phyloP scores from a whole-genome alignment of 2,888 invertebrate species.

The Tetragonula carbonaria region DNA sequence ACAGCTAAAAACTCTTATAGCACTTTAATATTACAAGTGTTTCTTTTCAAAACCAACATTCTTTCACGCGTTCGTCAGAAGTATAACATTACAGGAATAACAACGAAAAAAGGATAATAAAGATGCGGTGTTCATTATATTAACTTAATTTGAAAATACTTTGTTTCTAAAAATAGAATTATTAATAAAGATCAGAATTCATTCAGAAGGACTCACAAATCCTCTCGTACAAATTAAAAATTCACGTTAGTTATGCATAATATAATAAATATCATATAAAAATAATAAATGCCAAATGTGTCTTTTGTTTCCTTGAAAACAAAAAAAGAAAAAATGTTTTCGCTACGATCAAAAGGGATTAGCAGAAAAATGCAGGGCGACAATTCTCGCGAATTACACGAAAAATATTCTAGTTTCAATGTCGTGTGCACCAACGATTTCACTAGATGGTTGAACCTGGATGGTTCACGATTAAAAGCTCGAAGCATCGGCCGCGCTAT shows the following conservation, averaged over 20 bases:
- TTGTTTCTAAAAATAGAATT: not conserved
- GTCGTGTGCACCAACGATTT: slow-evolving; percentile 61
- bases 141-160: not conserved
- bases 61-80: too few species aligned
- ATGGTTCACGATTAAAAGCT: slow-evolving; percentile 69
- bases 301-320: not conserved
- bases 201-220: too few species aligned
- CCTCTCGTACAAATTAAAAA: not conserved
- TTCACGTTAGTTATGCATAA: not conserved
- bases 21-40: too few species aligned
- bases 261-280: too few species aligned
- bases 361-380: slow-evolving; percentile 28
- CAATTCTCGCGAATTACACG: slow-evolving; percentile 67
- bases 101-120: not conserved
- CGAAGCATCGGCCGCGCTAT: slow-evolving; percentile 49
- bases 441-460: slow-evolving; percentile 60
- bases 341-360: slow-evolving; percentile 10
- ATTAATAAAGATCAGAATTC: not conserved
- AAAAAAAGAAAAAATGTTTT: not conserved
- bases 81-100: too few species aligned
- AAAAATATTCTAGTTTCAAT: slow-evolving; percentile 66
- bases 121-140: not conserved
- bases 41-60: too few species aligned
- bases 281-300: not conserved
- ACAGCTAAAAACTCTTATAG: too few species aligned